A percentile compares a stretch with the other conserved stretches of the same genome.
phyloP scores from a whole-genome alignment of 2,113 vertebrate species.

The Amazona guildingii region DNA sequence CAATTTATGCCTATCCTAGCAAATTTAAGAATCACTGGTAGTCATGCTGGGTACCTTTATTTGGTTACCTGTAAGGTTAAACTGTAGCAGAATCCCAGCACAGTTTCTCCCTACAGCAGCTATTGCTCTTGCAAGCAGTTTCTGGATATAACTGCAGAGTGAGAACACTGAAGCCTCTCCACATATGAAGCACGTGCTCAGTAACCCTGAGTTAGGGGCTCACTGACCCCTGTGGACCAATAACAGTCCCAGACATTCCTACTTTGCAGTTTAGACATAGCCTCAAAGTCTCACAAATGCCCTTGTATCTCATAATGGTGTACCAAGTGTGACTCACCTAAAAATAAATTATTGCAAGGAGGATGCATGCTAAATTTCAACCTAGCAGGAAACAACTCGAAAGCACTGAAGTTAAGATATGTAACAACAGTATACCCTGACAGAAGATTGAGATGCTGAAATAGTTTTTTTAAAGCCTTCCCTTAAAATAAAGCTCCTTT shows the following conservation, averaged over 20 bases:
- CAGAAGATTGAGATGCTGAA: constrained; percentile 52
- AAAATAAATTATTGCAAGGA: constrained; percentile 14
- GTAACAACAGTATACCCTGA: neutral
- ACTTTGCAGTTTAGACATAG: neutral
- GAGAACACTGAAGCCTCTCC: neutral
- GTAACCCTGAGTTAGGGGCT: neutral
- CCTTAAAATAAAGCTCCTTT: constrained; percentile 41
- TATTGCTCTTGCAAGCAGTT: neutral
- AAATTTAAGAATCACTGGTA: neutral
- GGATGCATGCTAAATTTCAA: neutral
- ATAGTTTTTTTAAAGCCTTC: constrained; percentile 22
- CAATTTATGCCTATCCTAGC: fast-evolving
- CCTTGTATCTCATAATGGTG: neutral
- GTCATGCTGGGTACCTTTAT: neutral
- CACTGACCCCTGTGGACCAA: neutral
- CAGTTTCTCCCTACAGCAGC: neutral
- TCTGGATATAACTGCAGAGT: neutral
- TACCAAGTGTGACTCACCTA: neutral
- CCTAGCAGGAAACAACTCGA: neutral
- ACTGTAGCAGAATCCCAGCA: neutral
- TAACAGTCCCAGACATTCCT: neutral
- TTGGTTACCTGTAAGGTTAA: neutral
- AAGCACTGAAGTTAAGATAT: neutral
- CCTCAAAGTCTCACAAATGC: neutral
- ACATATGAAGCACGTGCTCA: fast-evolving